These are phyloP conservation scores for Drosophila willistoni DNA, from an alignment of 1,140 invertebrate species.

Conservation along the genomic window DNA sequence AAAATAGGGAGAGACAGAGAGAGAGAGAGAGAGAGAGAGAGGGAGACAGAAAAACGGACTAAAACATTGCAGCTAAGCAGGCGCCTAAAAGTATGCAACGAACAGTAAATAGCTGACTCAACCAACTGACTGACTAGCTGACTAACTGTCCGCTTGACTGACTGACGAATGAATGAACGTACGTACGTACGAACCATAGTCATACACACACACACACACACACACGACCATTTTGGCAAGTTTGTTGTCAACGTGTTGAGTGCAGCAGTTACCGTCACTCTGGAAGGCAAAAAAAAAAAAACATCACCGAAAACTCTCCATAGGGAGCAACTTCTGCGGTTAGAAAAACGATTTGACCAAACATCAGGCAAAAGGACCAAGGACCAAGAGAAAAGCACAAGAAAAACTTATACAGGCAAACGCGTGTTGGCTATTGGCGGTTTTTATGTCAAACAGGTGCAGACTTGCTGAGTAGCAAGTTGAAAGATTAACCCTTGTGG, in stretches of 20 bases:
- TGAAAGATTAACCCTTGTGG: constrained; percentile 9
- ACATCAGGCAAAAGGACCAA: constrained; percentile 12
- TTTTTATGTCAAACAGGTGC: constrained; percentile 16
- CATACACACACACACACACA: constrained; percentile 50
- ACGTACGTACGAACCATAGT: constrained; percentile 4
- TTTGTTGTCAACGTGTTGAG: constrained; percentile 75
- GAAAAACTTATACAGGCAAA: constrained; percentile 1
- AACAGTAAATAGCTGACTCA: constrained; percentile 49
- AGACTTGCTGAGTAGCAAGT: neutral
- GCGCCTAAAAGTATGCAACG: constrained; percentile 68
- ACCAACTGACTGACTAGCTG: constrained; percentile 21
- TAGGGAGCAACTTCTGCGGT: constrained; percentile 39
- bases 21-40: neutral
- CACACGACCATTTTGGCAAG: constrained; percentile 23
- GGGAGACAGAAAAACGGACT: neutral
- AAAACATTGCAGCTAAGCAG: constrained; percentile 68
- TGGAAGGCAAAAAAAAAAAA: constrained; percentile 14
- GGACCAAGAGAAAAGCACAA: neutral
- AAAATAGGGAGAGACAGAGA: neutral
- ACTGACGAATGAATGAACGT: constrained; percentile 3
- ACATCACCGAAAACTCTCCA: constrained; percentile 36
- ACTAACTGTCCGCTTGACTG: constrained; percentile 37
- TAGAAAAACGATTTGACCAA: constrained; percentile 47
- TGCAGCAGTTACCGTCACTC: constrained; percentile 59
- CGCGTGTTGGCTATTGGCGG: constrained; percentile 14